Conservation (phyloP, 2,113 vertebrate species). For the Solenodon paradoxus region DNA sequence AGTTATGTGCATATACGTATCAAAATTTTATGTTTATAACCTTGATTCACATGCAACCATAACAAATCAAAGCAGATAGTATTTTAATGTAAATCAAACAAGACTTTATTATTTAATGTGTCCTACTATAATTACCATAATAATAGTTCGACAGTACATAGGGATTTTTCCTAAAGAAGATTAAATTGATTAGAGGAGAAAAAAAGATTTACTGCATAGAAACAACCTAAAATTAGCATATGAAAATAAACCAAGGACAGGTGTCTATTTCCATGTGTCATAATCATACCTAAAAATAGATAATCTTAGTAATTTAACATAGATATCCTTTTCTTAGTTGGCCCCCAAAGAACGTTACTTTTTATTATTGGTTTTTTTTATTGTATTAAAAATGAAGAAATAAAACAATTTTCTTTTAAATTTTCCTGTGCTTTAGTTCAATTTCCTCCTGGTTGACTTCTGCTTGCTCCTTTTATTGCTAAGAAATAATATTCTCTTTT, state of each 20-base stretch:
- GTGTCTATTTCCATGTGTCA: neutral
- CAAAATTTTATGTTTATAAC: neutral
- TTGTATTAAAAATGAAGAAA: slow-evolving; percentile 26
- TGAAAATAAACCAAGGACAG: neutral
- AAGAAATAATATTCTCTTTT: neutral
- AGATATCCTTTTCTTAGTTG: neutral
- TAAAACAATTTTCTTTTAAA: neutral
- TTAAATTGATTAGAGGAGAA: neutral
- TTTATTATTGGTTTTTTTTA: neutral
- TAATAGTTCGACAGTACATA: neutral
- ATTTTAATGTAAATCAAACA: neutral
- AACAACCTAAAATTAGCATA: neutral
- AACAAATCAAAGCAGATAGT: neutral
- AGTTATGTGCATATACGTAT: neutral
- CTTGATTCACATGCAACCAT: neutral
- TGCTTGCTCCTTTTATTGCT: neutral
- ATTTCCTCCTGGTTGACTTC: slow-evolving; percentile 6
- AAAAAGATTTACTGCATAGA: neutral
- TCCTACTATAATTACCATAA: neutral
- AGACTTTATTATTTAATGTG: neutral
- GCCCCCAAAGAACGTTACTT: neutral
- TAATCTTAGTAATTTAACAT: neutral
- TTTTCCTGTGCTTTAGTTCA: neutral
- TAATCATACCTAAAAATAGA: neutral
- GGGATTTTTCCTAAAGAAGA: neutral